Conservation (phyloP, 2,888 invertebrate genomes). For the Acleris sparsana region DNA sequence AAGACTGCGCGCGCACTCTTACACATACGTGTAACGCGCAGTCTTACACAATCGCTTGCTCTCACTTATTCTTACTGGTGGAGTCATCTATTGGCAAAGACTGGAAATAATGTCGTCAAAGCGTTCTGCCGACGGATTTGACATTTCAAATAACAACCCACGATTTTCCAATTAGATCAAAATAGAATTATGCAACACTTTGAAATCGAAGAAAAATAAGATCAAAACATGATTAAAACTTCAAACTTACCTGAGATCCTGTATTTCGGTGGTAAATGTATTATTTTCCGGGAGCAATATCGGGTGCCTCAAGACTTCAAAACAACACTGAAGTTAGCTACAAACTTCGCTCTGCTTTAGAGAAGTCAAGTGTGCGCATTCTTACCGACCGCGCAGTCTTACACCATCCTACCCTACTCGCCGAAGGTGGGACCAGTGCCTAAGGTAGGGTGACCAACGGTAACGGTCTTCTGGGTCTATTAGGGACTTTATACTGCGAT, state of each 20-base stretch:
- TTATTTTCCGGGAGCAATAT: too few species aligned
- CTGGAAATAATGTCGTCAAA: not conserved
- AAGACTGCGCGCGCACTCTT: slow-evolving; percentile 3
- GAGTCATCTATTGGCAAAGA: not conserved
- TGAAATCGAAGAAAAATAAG: too few species aligned
- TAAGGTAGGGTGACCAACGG: too few species aligned
- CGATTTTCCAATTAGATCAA: too few species aligned
- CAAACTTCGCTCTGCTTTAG: slow-evolving; percentile 2
- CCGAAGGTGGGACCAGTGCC: too few species aligned
- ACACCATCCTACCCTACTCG: not conserved
- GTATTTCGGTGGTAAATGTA: too few species aligned
- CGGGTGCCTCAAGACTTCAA: not conserved
- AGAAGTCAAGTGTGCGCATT: slow-evolving; percentile 1
- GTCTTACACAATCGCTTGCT: not conserved
- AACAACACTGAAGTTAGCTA: slow-evolving; percentile 7
- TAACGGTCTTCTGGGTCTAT: too few species aligned
- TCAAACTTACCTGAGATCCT: too few species aligned
- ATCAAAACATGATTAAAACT: slow-evolving; percentile 1
- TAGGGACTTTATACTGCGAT: too few species aligned
- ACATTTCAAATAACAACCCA: too few species aligned
- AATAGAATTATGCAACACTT: too few species aligned
- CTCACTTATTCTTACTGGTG: not conserved
- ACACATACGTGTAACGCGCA: not conserved
- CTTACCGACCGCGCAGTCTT: slow-evolving; percentile 5
- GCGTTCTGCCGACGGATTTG: too few species aligned